Percentiles rank a stretch among this genome's conserved stretches.
phyloP scores from a whole-genome alignment of 2,113 vertebrate genomes.

The Cromileptes altivelis region DNA sequence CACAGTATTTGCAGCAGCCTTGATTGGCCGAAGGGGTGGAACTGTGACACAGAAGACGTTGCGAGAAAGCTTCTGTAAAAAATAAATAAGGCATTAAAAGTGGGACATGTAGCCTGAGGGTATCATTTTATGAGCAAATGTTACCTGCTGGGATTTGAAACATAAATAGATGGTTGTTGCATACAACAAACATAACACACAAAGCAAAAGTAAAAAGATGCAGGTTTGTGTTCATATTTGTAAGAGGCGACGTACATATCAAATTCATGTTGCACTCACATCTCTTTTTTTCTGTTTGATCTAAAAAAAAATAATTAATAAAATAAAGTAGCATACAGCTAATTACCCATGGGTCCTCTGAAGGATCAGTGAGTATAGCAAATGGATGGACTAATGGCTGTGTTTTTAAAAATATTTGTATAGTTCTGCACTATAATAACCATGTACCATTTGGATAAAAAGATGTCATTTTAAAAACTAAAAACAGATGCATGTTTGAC shows the following conservation, averaged over 20 bases:
- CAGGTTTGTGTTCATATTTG: constrained; percentile 2
- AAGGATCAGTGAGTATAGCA: not conserved
- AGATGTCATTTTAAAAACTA: not conserved
- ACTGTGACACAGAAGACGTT: constrained; percentile 8
- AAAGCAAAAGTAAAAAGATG: constrained; percentile 19
- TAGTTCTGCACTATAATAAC: not conserved
- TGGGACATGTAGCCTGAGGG: constrained; percentile 47
- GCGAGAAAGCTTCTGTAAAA: constrained; percentile 16
- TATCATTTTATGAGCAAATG: constrained; percentile 49
- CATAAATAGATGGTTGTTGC: constrained; percentile 12
- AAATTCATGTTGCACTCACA: constrained; percentile 16
- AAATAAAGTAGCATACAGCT: too few species aligned
- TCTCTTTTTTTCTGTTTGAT: constrained; percentile 14
- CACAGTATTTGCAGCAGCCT: constrained; percentile 18
- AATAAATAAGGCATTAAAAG: constrained; percentile 34
- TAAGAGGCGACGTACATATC: not conserved
- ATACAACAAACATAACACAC: constrained; percentile 25
- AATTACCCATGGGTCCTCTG: not conserved
- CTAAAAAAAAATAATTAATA: not conserved
- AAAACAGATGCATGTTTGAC: not conserved
- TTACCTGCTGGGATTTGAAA: constrained; percentile 50
- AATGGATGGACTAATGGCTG: not conserved
- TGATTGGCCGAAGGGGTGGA: constrained; percentile 37
- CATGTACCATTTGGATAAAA: not conserved
- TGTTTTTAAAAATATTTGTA: not conserved